Evolutionary conservation across 2,888 invertebrate species (phyloP), one percentile per base, ranked within the genome.

Genomic region (Ophion obscuratus): DNA sequence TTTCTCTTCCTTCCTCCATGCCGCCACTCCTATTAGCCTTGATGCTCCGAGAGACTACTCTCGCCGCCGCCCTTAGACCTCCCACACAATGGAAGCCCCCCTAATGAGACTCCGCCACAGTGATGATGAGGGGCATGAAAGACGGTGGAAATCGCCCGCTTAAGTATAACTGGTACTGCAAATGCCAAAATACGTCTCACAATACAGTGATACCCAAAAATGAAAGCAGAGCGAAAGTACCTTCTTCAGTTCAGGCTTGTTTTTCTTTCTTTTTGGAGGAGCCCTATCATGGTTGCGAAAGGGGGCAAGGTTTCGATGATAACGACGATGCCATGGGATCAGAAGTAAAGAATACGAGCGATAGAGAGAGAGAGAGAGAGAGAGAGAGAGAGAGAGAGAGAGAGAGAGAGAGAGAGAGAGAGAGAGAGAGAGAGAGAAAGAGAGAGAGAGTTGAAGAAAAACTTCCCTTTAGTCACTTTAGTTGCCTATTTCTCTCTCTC

Each of bases 41-140:
- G 57, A 17, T 36, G 70, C 70, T 80, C 80, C 64, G 78, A 9
- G 68, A 76, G 75, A 74, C 40, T 76, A 71, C 77, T 53, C 66
- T 80, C 53, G 17, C 2, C 53, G 17, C 11, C 53, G 84, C 73
- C 59, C 66, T 81, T 71, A 81, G 81, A 78, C 68, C 68, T 59
- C 36, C 67, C 83, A 89, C 87, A 92, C 92, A 92, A 92, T 91
- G 90, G 90, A 84, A 89, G 89, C 88, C 67, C 88, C 90, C 91
- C 91, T 92, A 92, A 92, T 91, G 91, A 91, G 85, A 90, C 89
- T 88, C 53, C 88, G 90, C 90, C 90, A 88, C 90, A 89, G 87
- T 87, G 87, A 67, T 53, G 53, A 53, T 3, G 53, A 71, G 59
- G 61, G 77, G 75, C 73, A 80, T 81, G 81, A 53, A 70, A 81